A percentile compares a stretch with the other conserved stretches of the same genome.
phyloP scores from a whole-genome alignment of 2,113 vertebrate species.

The Sceloporus tristichus region DNA sequence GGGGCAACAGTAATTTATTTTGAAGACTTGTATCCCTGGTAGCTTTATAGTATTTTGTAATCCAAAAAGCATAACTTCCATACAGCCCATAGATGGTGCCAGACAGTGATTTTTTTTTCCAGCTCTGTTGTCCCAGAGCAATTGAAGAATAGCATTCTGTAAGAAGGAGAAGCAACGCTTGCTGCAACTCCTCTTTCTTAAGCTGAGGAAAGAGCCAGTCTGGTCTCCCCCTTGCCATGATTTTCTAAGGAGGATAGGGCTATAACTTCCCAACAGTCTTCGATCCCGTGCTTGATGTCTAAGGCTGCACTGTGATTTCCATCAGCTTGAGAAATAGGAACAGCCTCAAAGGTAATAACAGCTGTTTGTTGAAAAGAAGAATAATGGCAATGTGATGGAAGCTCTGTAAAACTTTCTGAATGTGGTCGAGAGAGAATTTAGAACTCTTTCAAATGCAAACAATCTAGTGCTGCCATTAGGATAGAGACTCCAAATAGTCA shows the following conservation, averaged over 20 bases:
- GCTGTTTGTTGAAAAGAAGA: not conserved
- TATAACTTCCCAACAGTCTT: not conserved
- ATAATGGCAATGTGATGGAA: not conserved
- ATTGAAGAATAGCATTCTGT: not conserved
- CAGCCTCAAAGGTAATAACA: not conserved
- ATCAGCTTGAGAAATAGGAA: not conserved
- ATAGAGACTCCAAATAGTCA: not conserved
- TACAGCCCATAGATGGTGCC: not conserved
- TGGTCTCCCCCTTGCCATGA: not conserved
- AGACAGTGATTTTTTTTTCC: not conserved
- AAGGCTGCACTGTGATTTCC: not conserved
- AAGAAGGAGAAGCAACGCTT: not conserved
- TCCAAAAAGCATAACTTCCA: not conserved
- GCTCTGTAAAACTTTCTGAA: not conserved
- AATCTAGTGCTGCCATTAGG: not conserved
- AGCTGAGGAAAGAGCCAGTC: not conserved
- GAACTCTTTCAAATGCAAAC: not conserved
- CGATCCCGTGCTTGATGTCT: not conserved
- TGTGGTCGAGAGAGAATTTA: not conserved
- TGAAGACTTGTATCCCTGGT: too few species aligned
- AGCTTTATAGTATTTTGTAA: too few species aligned
- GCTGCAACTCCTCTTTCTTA: not conserved
- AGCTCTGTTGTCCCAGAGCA: not conserved
- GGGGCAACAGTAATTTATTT: too few species aligned
- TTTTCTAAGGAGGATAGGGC: not conserved